Percentiles rank a stretch among this genome's conserved stretches.
These are phyloP conservation scores for Drosophila suzukii DNA, from an alignment of 1,140 invertebrate species.

Conservation along the genomic window DNA sequence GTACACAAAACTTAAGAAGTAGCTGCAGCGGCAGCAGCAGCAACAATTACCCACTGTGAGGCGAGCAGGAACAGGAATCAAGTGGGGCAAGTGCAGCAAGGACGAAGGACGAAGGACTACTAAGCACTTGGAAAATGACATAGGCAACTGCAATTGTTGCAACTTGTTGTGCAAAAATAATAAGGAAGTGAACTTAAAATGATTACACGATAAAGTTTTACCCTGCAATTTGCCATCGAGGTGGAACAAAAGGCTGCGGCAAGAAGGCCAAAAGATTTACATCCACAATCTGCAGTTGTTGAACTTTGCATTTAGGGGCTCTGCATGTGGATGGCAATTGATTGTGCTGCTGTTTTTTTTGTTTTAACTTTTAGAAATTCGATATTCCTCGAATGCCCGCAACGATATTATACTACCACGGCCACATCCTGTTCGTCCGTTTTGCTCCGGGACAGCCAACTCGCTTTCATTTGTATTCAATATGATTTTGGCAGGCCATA, in stretches of 20 bases:
- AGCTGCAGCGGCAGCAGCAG: conserved; percentile 55
- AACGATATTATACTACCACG: background rate
- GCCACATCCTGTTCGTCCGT: background rate
- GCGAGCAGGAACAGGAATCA: conserved; percentile 21
- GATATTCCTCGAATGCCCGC: background rate
- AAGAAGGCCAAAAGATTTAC: conserved; percentile 33
- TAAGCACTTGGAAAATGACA: conserved; percentile 76
- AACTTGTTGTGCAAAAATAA: conserved; percentile 73
- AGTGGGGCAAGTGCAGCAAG: conserved; percentile 9
- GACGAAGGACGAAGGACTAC: conserved; percentile 20
- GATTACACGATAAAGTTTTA: conserved; percentile 80
- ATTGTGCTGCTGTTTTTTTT: conserved; percentile 10
- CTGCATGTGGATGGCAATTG: conserved; percentile 27
- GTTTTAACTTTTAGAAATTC: background rate
- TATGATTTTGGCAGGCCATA: conserved; percentile 62
- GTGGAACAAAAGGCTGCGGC: conserved; percentile 12
- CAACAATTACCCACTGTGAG: conserved; percentile 57
- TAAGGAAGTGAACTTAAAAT: conserved; percentile 81
- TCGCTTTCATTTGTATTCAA: conserved; percentile 54
- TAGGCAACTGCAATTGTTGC: conserved; percentile 72
- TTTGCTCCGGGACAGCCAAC: conserved; percentile 1
- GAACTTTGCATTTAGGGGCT: conserved; percentile 45
- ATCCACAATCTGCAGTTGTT: conserved; percentile 39
- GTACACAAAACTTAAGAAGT: conserved; percentile 80
- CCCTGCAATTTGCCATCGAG: conserved; percentile 67